Evolutionary conservation across 1,140 invertebrate species (phyloP).

Genomic region (Drosophila fuyamai): DNA sequence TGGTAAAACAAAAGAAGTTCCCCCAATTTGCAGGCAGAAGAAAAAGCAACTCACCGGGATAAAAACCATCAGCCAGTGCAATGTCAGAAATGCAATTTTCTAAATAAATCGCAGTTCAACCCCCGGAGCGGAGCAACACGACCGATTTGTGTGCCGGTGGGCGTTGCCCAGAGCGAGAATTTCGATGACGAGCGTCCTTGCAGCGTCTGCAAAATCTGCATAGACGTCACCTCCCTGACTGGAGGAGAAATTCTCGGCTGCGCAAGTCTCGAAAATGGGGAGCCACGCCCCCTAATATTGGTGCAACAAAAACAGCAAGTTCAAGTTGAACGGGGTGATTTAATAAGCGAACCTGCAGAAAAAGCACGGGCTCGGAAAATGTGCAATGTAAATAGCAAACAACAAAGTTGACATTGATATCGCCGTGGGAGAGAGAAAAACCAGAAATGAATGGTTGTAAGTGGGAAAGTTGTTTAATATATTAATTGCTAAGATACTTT

Average conservation of each 20-base stretch:
- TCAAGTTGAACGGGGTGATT: conserved; percentile 63
- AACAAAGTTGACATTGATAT: conserved; percentile 78
- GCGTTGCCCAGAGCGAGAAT: conserved; percentile 58
- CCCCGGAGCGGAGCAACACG: conserved; percentile 26
- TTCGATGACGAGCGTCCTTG: conserved; percentile 49
- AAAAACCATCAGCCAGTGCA: conserved; percentile 43
- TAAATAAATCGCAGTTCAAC: conserved; percentile 53
- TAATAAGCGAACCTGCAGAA: conserved; percentile 57
- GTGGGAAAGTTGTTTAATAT: conserved; percentile 14
- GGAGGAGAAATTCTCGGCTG: conserved; percentile 64
- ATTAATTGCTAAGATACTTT: conserved; percentile 34
- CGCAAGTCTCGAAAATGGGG: conserved; percentile 58
- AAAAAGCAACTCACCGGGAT: neutral
- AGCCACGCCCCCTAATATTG: conserved; percentile 54
- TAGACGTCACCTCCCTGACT: conserved; percentile 52
- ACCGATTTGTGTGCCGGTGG: conserved; percentile 54
- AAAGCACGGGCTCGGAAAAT: conserved; percentile 22
- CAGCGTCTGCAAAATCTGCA: conserved; percentile 81
- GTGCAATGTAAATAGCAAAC: conserved; percentile 43
- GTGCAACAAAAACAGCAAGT: conserved; percentile 43
- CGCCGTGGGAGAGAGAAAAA: conserved; percentile 1
- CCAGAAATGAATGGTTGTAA: neutral
- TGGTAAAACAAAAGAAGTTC: neutral
- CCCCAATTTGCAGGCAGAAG: conserved; percentile 1
- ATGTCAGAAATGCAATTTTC: conserved; percentile 64